Evolutionary conservation across 2,888 invertebrate species (phyloP), one percentile per base, ranked within the genome.

Genomic region (Bimastos eiseni): DNA sequence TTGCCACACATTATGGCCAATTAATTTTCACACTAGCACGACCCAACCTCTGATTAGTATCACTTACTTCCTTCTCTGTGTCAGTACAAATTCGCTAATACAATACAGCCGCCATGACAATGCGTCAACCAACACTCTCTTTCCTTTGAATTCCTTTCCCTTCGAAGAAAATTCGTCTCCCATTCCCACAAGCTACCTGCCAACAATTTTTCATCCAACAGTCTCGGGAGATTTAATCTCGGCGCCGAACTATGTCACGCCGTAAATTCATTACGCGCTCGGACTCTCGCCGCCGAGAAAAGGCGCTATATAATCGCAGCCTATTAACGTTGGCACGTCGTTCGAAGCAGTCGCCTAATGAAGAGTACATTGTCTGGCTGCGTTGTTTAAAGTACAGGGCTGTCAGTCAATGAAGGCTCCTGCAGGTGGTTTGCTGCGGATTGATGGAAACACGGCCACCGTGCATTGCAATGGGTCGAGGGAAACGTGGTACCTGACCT

Each of bases 401-500:
- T 86, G 86, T 86, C 86, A 86, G 24, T 36, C 37, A 37, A 36
- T 86, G 86, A 86, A 86, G 86, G n/a, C 86, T 36, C 86, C 86
- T 3, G 36, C 86, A 86, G 86, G 86, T 86, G 86, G 86, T 86
- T 86, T 19, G 34, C 86, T 86, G 86, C 34, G 24, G 8, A 86
- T 86, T 24, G 89, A 55, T 34, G 89, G 55, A 17, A 38, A 70
- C 15, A 88, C 89, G 30, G 89, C 83, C 19, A 89, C 90, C 17
- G 38, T 90, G 17, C 34, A 83, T 17, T 90, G 90, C 89, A 90
- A 90, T 41, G n/a, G 38, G 21, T 49, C 90, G 55, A 89, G 49
- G n/a, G 90, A 90, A 37, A 89, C 89, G 33, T 90, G 90, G 90
- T 89, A 37, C n/a, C 89, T 90, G 49, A 70, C 90, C 1, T 90